phyloP scores from a whole-genome alignment of 2,797 vertebrate genomes.

The Smutsia temminckii region DNA sequence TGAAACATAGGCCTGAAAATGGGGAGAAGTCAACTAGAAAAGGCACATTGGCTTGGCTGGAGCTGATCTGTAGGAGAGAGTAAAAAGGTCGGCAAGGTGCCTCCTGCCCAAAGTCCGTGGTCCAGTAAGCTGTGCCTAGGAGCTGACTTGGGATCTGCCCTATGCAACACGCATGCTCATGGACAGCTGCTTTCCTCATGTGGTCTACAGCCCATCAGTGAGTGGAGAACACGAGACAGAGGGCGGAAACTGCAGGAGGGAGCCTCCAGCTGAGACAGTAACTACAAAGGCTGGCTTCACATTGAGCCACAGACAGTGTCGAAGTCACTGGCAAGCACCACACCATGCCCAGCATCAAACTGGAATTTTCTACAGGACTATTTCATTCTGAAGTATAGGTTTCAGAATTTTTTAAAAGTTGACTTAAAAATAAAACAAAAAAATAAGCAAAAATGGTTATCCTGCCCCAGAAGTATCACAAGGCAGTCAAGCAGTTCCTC shows the following conservation, averaged over 20 bases:
- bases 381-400: not conserved
- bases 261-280: not conserved
- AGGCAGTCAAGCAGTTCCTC: not conserved
- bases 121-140: not conserved
- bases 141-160: not conserved
- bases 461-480: not conserved
- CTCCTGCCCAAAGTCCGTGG: not conserved
- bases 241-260: not conserved
- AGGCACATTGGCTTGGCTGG: not conserved
- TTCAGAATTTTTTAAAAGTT: not conserved
- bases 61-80: not conserved
- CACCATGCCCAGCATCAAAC: not conserved
- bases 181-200: not conserved
- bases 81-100: accelerated
- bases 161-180: accelerated
- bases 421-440: not conserved
- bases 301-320: not conserved
- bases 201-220: not conserved
- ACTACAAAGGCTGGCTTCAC: not conserved
- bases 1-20: not conserved
- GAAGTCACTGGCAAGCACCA: not conserved
- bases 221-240: not conserved
- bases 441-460: not conserved
- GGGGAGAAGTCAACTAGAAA: not conserved
- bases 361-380: not conserved